Evolutionary conservation across 2,113 vertebrate species (phyloP).

Genomic region (Leucosticte australis): DNA sequence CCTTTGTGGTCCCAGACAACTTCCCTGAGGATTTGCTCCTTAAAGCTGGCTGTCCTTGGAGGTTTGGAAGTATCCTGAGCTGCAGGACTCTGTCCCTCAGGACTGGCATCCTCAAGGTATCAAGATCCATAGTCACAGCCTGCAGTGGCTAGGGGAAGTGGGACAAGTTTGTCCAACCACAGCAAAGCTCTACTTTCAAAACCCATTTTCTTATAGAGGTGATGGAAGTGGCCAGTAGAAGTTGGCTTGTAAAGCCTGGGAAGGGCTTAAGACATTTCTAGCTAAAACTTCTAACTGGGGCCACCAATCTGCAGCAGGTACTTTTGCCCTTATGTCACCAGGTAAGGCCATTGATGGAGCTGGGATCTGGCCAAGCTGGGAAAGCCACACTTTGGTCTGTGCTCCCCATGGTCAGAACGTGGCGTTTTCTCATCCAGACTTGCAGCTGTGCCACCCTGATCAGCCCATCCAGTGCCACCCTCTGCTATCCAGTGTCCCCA

Average conservation of each 20-base stretch:
- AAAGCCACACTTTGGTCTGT: neutral
- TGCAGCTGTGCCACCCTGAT: neutral
- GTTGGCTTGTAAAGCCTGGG: neutral
- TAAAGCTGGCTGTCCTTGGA: neutral
- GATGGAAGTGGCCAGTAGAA: neutral
- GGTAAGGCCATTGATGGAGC: neutral
- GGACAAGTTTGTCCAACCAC: neutral
- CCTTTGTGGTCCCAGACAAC: neutral
- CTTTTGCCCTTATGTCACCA: neutral
- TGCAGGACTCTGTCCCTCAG: neutral
- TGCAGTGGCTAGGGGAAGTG: neutral
- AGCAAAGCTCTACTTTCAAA: neutral
- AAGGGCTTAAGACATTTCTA: neutral
- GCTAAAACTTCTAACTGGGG: neutral
- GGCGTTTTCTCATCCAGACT: rapidly evolving
- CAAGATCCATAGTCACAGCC: neutral
- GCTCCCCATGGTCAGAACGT: rapidly evolving
- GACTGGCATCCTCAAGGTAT: neutral
- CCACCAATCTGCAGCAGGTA: neutral
- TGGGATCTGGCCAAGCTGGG: neutral
- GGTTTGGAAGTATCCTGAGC: neutral
- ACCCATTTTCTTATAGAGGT: neutral
- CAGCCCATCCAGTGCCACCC: neutral
- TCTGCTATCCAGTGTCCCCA: neutral
- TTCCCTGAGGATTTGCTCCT: neutral